Conservation (phyloP, 2,113 vertebrate genomes). For the Tricholaema leucomelas region DNA sequence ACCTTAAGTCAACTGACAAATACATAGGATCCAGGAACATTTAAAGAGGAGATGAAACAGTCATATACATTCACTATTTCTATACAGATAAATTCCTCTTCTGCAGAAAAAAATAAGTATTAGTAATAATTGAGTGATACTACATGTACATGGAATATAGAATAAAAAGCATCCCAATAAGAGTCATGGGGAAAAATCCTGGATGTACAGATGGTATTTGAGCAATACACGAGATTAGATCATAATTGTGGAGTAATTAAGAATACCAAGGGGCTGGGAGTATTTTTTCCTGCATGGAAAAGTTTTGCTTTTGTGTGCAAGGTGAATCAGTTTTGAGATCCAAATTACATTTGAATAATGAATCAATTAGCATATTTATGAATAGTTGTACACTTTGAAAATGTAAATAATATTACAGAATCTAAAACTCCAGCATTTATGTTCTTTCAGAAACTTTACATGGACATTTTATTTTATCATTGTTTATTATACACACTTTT, state of each 20-base stretch:
- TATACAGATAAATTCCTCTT: not conserved
- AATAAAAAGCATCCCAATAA: not conserved
- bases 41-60: not conserved
- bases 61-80: not conserved
- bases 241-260: not conserved
- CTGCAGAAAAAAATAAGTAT: not conserved
- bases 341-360: not conserved
- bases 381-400: not conserved
- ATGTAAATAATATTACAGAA: not conserved
- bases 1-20: not conserved
- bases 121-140: not conserved
- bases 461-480: conserved; percentile 64
- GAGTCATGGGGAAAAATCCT: not conserved
- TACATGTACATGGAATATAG: not conserved
- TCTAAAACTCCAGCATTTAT: not conserved
- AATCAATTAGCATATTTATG: not conserved
- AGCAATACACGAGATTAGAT: not conserved
- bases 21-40: not conserved
- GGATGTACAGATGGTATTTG: not conserved
- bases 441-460: conserved; percentile 61
- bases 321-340: not conserved
- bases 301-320: not conserved
- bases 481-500: conserved; percentile 38
- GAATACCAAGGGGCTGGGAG: not conserved
- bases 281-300: not conserved